Base-by-base conservation (phyloP, 2,888 invertebrate species). In the Auanema freiburgensis region DNA sequence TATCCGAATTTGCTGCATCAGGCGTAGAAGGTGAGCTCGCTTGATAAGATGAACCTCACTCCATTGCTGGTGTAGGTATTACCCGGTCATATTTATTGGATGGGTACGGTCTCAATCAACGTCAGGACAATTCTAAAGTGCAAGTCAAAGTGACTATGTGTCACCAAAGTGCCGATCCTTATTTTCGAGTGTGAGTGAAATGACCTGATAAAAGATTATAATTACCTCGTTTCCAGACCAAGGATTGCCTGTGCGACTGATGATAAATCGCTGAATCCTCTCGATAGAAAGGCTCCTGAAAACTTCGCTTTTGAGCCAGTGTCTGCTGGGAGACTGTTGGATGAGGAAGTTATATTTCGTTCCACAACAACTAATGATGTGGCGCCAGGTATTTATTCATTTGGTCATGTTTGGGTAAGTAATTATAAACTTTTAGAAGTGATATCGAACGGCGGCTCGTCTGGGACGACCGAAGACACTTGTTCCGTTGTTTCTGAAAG, bases 71-170 rank as follows among this genome's bases (percentile, higher is more conserved):
- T 83, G 63, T 58, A 56, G 80, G 77, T 25, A 90, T 90, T 65
- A 89, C 90, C 78, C 89, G 92, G 73, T 90, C 92, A 80, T 95
- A 92, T 85, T 89, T 97, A 71, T 88, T 97, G 69, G 95, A 96
- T 87, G 97, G 95, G 6, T 97, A 97, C 87, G 93, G 94, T 86
- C 89, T 90, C 71, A 79, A 80, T 58, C 91, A 92, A 84, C 88
- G 97, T 59, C 92, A 93, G 85, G 96, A 97, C 87, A 97, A 97
- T 88, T 94, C 95, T 74, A 93, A 92, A 89, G 89, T 97, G 76
- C 89, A 91, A 83, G 90, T 95, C 79, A 89, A 91, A 77, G 91
- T 95, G 80, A 90, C 90, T 84, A 92, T 96, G 91, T 91, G 91
- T 83, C 92, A 96, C 90, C 89, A 93, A 76, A 91, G 92, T 53